Evolutionary conservation across 2,113 vertebrate species (phyloP), one percentile per base, ranked within the genome.

Genomic region (Syngnathus typhle): DNA sequence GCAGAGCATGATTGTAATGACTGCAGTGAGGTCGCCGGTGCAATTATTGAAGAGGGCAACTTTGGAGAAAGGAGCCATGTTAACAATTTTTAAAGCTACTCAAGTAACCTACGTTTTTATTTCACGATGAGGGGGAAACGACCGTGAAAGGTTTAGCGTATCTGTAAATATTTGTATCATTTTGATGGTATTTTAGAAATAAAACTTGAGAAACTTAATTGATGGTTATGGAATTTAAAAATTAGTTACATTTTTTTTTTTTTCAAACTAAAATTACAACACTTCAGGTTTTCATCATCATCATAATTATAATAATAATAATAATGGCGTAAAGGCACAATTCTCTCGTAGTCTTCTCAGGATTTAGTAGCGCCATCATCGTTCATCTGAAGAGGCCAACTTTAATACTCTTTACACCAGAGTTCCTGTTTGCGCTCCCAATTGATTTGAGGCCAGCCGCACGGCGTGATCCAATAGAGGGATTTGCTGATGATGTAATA

Each of bases 401-500:
- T 47, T 64, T 61, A 63, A 54, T 75, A 73, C 36, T 65, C 56
- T 60, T 44, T 65, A 37, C 65, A 38, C 6, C 55, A 67, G 21
- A 65, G 23, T 44, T 76, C 19, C 39, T 64, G 65, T 77, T 82
- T 74, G 43, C 63, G 65, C 46, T 59, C 7, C 21, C 1, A 23
- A 56, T 47, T 39, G 81, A 60, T 71, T n/a, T 43, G 21, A 9
- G 44, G 68, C 54, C 27, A 65, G 32, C 21, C 9, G n/a, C 21
- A 23, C 61, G 66, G 72, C 67, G 64, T 41, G 38, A 73, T 76
- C 70, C 64, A 55, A 65, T 69, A 61, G 43, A 27, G 51, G 70
- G 64, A 52, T 75, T 70, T 78, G 71, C 62, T 67, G 77, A 77
- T 82, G 81, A 85, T 84, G 75, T 79, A 82, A 84, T 63, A 37